phyloP scores from a whole-genome alignment of 2,113 vertebrate species.

The Pitta sordida region DNA sequence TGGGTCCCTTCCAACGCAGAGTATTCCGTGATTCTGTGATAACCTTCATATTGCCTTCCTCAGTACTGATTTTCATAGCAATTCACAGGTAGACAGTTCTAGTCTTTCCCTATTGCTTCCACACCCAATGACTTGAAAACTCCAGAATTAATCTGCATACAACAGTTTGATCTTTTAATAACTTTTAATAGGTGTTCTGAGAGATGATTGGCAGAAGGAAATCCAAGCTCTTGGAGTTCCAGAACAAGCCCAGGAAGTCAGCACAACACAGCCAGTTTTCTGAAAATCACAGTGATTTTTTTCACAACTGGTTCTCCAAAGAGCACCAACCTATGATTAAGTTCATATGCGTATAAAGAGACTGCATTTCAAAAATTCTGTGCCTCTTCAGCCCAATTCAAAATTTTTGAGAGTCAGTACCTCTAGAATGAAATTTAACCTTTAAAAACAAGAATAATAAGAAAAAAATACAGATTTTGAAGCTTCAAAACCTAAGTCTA shows the following conservation, averaged over 20 bases:
- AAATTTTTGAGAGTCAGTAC: not conserved
- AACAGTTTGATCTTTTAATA: not conserved
- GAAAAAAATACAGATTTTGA: not conserved
- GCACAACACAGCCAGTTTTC: not conserved
- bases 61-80: not conserved
- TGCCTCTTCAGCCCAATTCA: not conserved
- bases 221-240: not conserved
- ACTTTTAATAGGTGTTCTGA: not conserved
- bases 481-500: not conserved
- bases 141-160: not conserved
- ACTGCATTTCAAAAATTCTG: not conserved
- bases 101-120: not conserved
- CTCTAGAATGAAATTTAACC: not conserved
- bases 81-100: not conserved
- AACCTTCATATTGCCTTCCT: not conserved
- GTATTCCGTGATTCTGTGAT: too few species aligned
- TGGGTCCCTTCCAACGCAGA: too few species aligned
- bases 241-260: not conserved
- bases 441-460: not conserved
- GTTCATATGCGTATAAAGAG: not conserved
- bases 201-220: not conserved
- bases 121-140: not conserved
- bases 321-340: not conserved
- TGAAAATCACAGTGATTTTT: not conserved
- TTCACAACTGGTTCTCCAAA: not conserved